phyloP scores from a whole-genome alignment of 2,113 vertebrate species.

The Dryoscopus gambensis region DNA sequence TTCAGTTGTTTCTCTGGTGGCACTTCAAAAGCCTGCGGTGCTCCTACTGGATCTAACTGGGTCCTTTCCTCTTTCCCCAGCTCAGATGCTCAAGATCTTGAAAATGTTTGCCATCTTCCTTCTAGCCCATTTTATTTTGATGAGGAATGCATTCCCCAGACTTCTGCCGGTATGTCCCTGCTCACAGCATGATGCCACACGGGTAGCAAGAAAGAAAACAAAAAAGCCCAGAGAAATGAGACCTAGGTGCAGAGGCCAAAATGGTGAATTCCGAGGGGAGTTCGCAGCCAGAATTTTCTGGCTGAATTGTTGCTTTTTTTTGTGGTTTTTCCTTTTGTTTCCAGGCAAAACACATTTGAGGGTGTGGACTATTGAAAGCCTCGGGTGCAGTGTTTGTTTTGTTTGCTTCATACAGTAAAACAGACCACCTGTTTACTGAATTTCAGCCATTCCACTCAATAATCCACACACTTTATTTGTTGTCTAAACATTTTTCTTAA shows the following conservation, averaged over 20 bases:
- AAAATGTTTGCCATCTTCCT: background rate
- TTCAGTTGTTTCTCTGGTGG: background rate
- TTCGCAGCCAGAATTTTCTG: background rate
- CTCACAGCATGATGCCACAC: fast-evolving
- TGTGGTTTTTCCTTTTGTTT: background rate
- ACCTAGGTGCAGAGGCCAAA: background rate
- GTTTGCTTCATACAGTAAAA: background rate
- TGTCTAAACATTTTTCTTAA: background rate
- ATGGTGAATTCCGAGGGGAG: background rate
- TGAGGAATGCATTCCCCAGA: background rate
- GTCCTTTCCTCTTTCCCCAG: background rate
- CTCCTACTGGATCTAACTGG: background rate
- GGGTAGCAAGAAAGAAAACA: background rate
- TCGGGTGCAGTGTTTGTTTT: background rate
- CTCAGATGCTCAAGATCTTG: background rate
- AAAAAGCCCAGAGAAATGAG: fast-evolving
- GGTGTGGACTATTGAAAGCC: background rate
- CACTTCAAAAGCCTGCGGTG: background rate
- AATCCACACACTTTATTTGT: background rate
- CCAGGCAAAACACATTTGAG: background rate
- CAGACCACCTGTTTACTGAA: background rate
- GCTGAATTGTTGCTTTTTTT: background rate
- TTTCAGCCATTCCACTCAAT: background rate
- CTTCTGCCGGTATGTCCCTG: background rate
- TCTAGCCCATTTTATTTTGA: background rate